phyloP scores from a whole-genome alignment of 2,888 invertebrate species.

The Megastigmus dorsalis region DNA sequence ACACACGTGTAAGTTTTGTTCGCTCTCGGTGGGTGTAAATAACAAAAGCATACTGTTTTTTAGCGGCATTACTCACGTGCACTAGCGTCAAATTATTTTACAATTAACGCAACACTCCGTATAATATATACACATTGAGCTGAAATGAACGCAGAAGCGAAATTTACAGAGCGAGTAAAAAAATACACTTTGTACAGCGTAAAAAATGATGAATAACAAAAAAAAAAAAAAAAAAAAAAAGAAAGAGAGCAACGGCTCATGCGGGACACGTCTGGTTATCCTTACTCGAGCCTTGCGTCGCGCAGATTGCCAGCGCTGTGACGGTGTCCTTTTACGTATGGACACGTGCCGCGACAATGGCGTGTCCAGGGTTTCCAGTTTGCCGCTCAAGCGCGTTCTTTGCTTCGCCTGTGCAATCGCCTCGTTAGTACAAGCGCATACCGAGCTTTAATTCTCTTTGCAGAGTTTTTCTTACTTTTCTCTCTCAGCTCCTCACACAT shows the following conservation, averaged over 20 bases:
- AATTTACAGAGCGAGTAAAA: conserved; percentile 12
- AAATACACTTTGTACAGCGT: no score
- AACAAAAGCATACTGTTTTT: conserved; percentile 10
- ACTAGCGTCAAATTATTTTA: neutral
- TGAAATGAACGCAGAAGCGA: neutral
- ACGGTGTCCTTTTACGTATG: conserved; percentile 70
- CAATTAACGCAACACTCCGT: no score
- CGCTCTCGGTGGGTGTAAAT: neutral
- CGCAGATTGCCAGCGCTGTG: conserved; percentile 73
- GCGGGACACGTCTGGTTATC: conserved; percentile 46
- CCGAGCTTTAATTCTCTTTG: conserved; percentile 6
- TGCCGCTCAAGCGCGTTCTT: conserved; percentile 67
- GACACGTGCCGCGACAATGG: conserved; percentile 71
- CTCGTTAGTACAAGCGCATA: conserved; percentile 64
- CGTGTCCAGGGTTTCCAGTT: conserved; percentile 70
- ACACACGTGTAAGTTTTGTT: neutral
- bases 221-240: conserved; percentile 28
- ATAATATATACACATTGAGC: neutral
- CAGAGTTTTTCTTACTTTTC: neutral
- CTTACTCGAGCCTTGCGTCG: conserved; percentile 73
- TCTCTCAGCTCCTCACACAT: no score
- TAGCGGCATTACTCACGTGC: conserved; percentile 26
- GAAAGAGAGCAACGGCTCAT: conserved; percentile 34
- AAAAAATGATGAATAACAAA: neutral
- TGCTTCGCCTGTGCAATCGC: conserved; percentile 68